Base-by-base conservation (phyloP, 2,888 invertebrate genomes). In the Xestia c-nigrum region DNA sequence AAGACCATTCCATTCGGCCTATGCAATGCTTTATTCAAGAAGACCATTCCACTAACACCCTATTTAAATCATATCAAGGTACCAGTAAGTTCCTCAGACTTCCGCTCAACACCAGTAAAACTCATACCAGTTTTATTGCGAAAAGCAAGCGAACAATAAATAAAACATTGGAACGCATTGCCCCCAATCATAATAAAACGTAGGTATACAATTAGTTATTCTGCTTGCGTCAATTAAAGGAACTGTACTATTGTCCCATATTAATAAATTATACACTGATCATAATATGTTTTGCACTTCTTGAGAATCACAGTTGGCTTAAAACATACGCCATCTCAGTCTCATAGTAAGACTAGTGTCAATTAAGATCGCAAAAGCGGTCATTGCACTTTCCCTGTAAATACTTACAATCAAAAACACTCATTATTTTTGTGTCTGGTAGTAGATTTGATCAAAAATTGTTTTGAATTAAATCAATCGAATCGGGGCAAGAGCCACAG, bases 131-230 rank as follows among this genome's bases (percentile, higher is more conserved):
- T 68, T 52, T 38, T 50, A 61, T 63, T 69, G 43, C 43, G 50
- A 72, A 70, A 57, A 57, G 55, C 16, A 16, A 46, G 31, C 16
- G 43, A 50, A 63, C n/a, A 83, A 68, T 69, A 75, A 75, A 83
- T 40, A 61, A 83, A 61, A 4, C 59, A 40, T 43, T 61, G 21
- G 19, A 67, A 75, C 70, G 63, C 55, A 31, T 68, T 78, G 78
- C 69, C 83, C 74, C 75, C 84, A 72, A 79, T 83, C n/a, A 79
- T 68, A 61, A 79, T 79, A 74, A 63, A 71, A 64, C 50, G 66
- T 55, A n/a, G n/a, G n/a, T n/a, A 63, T 24, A 52, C n/a, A 52
- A 16, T 67, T 73, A 66, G 50, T 78, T 66, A 83, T 83, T 83
- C 83, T 14, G 55, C 47, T 46, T 78, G 69, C 78, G 73, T 78